phyloP scores from a whole-genome alignment of 2,113 vertebrate genomes.

The Danionella cerebrum region DNA sequence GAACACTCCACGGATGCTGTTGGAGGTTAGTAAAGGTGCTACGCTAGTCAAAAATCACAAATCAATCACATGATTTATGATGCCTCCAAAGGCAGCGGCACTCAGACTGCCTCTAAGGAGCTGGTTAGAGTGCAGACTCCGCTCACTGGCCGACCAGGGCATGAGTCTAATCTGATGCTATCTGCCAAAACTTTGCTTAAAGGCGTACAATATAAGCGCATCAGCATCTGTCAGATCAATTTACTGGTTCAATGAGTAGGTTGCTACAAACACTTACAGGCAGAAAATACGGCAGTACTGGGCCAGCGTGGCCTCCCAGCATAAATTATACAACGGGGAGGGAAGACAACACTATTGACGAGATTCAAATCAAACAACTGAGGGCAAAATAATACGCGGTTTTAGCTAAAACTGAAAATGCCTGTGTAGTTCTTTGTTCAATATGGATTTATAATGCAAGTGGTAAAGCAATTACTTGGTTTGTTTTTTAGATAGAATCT shows the following conservation, averaged over 20 bases:
- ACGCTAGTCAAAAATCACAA: neutral
- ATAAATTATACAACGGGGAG: constrained; percentile 14
- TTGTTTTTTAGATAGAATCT: too few relatives aligned
- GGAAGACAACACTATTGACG: constrained; percentile 4
- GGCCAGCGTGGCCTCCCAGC: constrained; percentile 1
- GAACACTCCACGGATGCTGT: neutral
- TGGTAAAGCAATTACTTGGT: too few relatives aligned
- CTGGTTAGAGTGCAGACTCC: constrained; percentile 15
- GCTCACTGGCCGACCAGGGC: constrained; percentile 4
- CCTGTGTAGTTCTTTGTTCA: too few relatives aligned
- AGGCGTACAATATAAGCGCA: constrained; percentile 17
- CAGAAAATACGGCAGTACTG: constrained; percentile 20
- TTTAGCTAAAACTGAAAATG: constrained; percentile 14
- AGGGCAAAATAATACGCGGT: constrained; percentile 16
- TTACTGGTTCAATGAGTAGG: constrained; percentile 36
- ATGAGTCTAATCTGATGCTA: constrained; percentile 7
- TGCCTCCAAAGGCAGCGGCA: neutral
- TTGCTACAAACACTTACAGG: constrained; percentile 28
- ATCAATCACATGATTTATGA: constrained; percentile 31
- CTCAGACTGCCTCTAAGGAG: constrained; percentile 11
- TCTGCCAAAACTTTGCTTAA: constrained; percentile 28
- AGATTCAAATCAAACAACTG: constrained; percentile 19
- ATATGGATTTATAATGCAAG: too few relatives aligned
- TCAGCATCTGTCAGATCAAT: constrained; percentile 33
- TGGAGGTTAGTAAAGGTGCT: neutral